phyloP scores from a whole-genome alignment of 2,888 invertebrate genomes.

The Aleiodes testaceus region DNA sequence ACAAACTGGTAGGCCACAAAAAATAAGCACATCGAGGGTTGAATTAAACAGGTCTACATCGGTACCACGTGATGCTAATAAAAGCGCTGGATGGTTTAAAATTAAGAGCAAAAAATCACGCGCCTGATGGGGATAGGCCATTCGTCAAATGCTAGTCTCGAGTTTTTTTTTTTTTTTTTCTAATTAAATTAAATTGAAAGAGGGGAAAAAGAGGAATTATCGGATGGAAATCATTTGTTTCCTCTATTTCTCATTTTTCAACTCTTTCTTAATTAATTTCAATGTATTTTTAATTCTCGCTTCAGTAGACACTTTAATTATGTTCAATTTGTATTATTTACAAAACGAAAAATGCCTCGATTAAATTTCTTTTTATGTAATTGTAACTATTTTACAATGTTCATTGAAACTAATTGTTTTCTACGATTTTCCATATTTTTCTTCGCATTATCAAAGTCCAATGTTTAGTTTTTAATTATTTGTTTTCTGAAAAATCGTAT shows the following conservation, averaged over 20 bases:
- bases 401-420: constrained; percentile 9
- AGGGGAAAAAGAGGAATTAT: constrained; percentile 9
- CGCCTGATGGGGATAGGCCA: constrained; percentile 67
- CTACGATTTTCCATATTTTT: not conserved
- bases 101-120: constrained; percentile 75
- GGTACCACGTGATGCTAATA: constrained; percentile 82
- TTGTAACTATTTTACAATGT: constrained; percentile 5
- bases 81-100: constrained; percentile 84
- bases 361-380: constrained; percentile 18
- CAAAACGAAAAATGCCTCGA: constrained; percentile 34
- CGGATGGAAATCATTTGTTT: constrained; percentile 10
- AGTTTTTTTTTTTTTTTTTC: constrained; percentile 57
- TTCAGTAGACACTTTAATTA: constrained; percentile 37
- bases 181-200: not conserved
- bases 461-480: not conserved
- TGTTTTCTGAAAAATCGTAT: too few relatives aligned
- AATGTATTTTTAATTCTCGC: constrained; percentile 10
- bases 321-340: constrained; percentile 32
- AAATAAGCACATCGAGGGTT: constrained; percentile 67
- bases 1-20: constrained; percentile 72
- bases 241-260: constrained; percentile 17
- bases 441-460: too few relatives aligned
- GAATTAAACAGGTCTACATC: constrained; percentile 80
- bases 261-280: not conserved
- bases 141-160: constrained; percentile 72